A percentile compares a stretch with the other conserved stretches of the same genome.
phyloP scores from a whole-genome alignment of 1,140 invertebrate species.

The Drosophila kikkawai region DNA sequence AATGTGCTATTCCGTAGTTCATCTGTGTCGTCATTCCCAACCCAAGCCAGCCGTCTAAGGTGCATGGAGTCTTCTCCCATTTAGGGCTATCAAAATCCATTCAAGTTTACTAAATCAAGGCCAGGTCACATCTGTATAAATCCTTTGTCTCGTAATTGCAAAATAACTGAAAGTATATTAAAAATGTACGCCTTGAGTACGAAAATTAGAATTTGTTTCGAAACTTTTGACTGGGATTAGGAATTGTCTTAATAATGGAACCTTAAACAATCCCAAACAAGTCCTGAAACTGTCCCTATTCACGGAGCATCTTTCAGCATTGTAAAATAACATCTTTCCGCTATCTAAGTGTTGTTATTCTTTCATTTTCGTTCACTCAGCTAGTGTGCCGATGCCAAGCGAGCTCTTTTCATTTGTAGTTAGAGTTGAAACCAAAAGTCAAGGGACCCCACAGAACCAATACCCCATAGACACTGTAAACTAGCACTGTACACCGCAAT shows the following conservation, averaged over 20 bases:
- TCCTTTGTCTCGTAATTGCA: neutral
- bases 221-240: neutral
- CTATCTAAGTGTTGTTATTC: conserved; percentile 37
- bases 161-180: neutral
- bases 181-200: neutral
- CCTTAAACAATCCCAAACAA: neutral
- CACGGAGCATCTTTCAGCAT: conserved; percentile 32
- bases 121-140: neutral
- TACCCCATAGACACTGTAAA: conserved; percentile 13
- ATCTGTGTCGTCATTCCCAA: neutral
- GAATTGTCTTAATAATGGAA: no score
- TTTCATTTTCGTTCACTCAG: conserved; percentile 37
- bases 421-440: conserved; percentile 1
- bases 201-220: neutral
- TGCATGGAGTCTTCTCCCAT: neutral
- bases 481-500: conserved; percentile 50
- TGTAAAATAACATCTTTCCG: conserved; percentile 41
- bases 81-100: conserved; percentile 5
- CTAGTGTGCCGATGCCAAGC: conserved; percentile 47
- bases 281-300: conserved; percentile 7
- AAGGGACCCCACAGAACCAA: conserved; percentile 9
- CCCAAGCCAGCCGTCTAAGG: neutral
- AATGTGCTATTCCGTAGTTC: neutral
- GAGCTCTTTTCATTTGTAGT: conserved; percentile 59
- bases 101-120: conserved; percentile 12